phyloP scores from a whole-genome alignment of 2,113 vertebrate genomes.

The Microtus montanus region DNA sequence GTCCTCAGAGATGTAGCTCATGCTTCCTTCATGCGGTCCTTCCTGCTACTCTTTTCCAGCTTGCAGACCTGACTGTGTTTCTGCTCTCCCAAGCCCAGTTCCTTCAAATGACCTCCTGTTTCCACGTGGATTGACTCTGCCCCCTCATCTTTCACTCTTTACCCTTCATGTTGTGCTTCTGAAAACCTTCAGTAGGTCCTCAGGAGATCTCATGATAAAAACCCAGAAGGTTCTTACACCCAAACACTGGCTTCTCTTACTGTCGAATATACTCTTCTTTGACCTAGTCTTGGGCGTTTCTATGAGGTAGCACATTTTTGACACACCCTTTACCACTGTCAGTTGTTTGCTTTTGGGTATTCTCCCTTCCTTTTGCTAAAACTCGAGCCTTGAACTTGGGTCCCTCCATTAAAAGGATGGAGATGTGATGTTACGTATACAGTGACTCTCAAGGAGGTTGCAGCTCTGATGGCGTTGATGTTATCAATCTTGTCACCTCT shows the following conservation, averaged over 20 bases:
- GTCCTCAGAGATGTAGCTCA: background rate
- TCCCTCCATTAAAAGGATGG: too few species aligned
- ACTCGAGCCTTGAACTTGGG: background rate
- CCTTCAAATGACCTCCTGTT: background rate
- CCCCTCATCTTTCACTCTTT: background rate
- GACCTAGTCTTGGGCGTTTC: background rate
- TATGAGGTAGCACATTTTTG: background rate
- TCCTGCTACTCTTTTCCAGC: background rate
- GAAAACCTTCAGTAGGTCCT: background rate
- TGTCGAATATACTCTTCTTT: background rate
- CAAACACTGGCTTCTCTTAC: background rate
- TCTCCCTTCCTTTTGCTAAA: background rate
- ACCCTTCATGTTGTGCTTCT: background rate
- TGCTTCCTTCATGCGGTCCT: background rate
- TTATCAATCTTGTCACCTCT: background rate
- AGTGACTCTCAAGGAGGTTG: background rate
- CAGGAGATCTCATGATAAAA: background rate
- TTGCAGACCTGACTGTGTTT: background rate
- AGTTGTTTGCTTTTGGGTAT: background rate
- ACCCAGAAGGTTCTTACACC: background rate
- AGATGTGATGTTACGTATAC: background rate
- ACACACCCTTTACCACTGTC: background rate
- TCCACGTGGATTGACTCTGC: background rate
- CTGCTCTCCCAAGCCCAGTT: background rate
- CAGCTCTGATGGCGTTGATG: background rate